phyloP scores from a whole-genome alignment of 2,113 vertebrate genomes.

The Microcebus lehilahytsara region DNA sequence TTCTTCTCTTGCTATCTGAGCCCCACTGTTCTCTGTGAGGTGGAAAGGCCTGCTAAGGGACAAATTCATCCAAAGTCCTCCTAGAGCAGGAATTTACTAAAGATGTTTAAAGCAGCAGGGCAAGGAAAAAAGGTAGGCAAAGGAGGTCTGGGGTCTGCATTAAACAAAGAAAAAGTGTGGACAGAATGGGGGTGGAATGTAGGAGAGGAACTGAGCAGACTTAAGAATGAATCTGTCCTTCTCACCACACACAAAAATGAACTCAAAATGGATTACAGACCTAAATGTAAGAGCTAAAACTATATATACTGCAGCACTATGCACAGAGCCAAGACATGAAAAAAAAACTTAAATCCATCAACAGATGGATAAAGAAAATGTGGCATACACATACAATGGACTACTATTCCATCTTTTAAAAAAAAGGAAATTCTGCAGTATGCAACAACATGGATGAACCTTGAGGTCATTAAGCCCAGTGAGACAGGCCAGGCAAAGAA shows the following conservation, averaged over 20 bases:
- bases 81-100: background rate
- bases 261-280: no score
- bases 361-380: background rate
- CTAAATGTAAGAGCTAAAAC: no score
- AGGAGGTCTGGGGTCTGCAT: background rate
- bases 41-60: background rate
- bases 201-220: no score
- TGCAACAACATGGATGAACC: background rate
- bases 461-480: background rate
- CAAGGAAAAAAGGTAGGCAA: background rate
- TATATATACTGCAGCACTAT: no score
- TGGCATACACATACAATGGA: background rate
- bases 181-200: no score
- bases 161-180: background rate
- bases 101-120: background rate
- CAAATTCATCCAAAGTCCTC: background rate
- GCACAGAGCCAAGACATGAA: no score
- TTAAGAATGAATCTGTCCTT: no score
- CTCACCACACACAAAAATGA: no score
- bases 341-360: background rate
- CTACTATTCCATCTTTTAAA: background rate
- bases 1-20: background rate
- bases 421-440: background rate
- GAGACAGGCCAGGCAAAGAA: background rate
- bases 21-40: background rate